A percentile compares a stretch with the other conserved stretches of the same genome.
phyloP scores from a whole-genome alignment of 1,140 invertebrate species.

The Archivesica marissinica region DNA sequence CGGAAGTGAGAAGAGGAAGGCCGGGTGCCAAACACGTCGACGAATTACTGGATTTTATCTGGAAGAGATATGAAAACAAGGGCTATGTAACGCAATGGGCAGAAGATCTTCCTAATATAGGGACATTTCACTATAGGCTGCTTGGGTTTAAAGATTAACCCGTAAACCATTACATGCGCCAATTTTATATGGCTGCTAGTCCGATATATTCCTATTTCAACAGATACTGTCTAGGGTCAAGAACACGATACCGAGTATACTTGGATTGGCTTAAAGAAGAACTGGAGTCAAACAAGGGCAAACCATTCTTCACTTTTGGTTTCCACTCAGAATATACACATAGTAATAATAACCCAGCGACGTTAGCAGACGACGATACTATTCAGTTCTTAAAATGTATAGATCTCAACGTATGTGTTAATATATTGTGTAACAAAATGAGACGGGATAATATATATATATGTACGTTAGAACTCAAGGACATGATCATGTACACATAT shows the following conservation, averaged over 20 bases:
- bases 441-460: no score
- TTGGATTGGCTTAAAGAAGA: conserved; percentile 88
- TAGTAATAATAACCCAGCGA: conserved; percentile 91
- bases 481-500: conserved; percentile 94
- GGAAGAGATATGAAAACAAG: conserved; percentile 83
- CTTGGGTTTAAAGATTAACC: conserved; percentile 94
- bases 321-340: conserved; percentile 94
- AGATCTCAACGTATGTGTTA: conserved; percentile 85
- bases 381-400: conserved; percentile 88
- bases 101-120: conserved; percentile 93
- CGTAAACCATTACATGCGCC: conserved; percentile 95
- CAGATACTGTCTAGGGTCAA: conserved; percentile 89
- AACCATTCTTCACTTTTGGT: conserved; percentile 89
- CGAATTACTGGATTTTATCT: conserved; percentile 79
- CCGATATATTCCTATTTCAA: conserved; percentile 85
- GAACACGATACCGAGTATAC: conserved; percentile 90
- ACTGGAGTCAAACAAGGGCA: conserved; percentile 67
- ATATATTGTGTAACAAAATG: conserved; percentile 90
- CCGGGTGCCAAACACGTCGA: conserved; percentile 88
- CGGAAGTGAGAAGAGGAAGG: conserved; percentile 88
- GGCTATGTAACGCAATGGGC: conserved; percentile 91
- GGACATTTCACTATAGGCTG: conserved; percentile 95
- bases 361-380: conserved; percentile 88
- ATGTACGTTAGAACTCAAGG: no score
- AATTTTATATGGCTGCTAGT: conserved; percentile 89